Base-by-base conservation (phyloP, 2,797 vertebrate species). In the Anguilla megastoma region DNA sequence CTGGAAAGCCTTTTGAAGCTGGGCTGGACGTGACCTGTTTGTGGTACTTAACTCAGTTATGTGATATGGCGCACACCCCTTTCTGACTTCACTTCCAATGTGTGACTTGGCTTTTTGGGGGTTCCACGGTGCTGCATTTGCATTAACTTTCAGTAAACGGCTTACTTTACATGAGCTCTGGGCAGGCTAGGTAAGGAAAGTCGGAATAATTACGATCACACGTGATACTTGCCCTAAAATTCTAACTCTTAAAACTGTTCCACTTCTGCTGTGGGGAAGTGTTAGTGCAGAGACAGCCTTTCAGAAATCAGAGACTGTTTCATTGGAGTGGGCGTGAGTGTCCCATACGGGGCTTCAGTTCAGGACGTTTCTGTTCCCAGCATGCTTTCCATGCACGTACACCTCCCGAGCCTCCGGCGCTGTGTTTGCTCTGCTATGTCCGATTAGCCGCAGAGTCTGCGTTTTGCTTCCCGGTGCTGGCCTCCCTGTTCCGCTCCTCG, bases 381-480 rank as follows among this genome's bases (percentile, higher is more conserved):
- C 18, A 79, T 21, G 74, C 2, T 82, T 82, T 82, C 82, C 36
- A 33, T 45, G 36, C 6, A 33, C 33, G 24, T 48, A 79, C 45
- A 45, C 50, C n/a, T 18, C 12, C 0, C 82, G 63, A 30, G 69
- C 21, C 48, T 85, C 48, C 33, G 56, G 71, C 12, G 66, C 74
- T 76, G 27, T 56, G 58, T 69, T 56, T 36, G 48, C 58, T 74
- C 48, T 74, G 45, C n/a, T 85, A 79, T 69, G 33, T 85, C 66
- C 27, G 71, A 76, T 76, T 54, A 60, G 8, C 84, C 69, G 45
- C 56, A 52, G 84, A 88, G 66, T n/a, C 54, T 71, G 82, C 33
- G 24, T 63, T 88, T 74, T 76, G 7, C 66, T 54, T 58, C 63
- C 82, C 45, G 87, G 66, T 33, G 41, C 8, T 18, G 50, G 52